Evolutionary conservation across 2,113 vertebrate species (phyloP), one percentile per base, ranked within the genome.

Genomic region (Maccullochella peelii): DNA sequence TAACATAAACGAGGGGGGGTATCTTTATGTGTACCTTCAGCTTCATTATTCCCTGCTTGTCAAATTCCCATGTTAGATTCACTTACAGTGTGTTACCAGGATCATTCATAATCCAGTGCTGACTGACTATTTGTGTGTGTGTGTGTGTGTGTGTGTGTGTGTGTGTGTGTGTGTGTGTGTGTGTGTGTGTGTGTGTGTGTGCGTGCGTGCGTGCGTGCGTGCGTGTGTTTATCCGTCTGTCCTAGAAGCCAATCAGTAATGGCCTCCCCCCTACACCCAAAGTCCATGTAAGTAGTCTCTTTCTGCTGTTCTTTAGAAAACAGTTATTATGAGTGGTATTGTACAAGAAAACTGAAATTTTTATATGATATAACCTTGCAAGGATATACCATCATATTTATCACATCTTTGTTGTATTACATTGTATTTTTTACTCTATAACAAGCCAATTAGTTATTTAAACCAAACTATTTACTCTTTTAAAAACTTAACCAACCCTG

Each of bases 221-320:
- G 12, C 10, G 21, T 79, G 36, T 66, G 57, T 55, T 8, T 71
- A 1, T 73, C 15, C 61, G 3, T 86, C 5, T 86, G n/a, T 49
- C 61, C 21, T 86, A 99, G 98, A 98, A 97, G 93, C 98, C 98
- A 15, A 95, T 98, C 91, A 98, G 98, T 83, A 99, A 99, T 2
- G 98, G 98, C 77, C 96, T 99, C 79, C 98, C 98, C 72, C 98
- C 98, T 33, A 99, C 98, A 47, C 98, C 98, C 73, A 98, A 99
- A 97, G 98, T 99, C 21, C 98, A 99, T 52, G 98, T 99, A 92
- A 99, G 98, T 98, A 2, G 15, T 15, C 3, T 67, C 8, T 68
- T 44, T 57, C n/a, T 36, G 4, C 49, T 49, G 20, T 15, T 9
- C 2, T 33, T 27, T 15, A 49, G 11, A 25, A 27, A 59, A 52